Evolutionary conservation across 2,888 invertebrate species (phyloP), one percentile per base, ranked within the genome.

Genomic region (Epiblema foenella): DNA sequence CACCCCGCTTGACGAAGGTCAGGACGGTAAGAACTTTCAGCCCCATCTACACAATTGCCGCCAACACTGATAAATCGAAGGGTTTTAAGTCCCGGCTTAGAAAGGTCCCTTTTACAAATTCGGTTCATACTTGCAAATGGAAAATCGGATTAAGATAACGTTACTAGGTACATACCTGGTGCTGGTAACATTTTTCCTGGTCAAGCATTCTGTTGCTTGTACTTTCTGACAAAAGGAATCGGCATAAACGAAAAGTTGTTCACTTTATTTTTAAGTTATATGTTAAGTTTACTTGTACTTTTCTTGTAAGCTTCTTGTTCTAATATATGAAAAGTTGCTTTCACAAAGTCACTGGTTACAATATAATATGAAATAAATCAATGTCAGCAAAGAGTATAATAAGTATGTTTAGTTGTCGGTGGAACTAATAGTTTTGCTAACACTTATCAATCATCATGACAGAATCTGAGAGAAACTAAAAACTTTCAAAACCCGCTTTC

Each of bases 51-150:
- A 39, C 52, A 64, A 64, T 29, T 64, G 64, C 52, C 15, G 29
- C 52, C 39, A n/a, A 24, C n/a, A 39, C 37, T 64, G 54, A 64
- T 64, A 64, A 64, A 54, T 64, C 54, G 49, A 24, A 54, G 52
- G 51, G 37, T 51, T 20, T 63, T 37, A 15, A 37, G 12, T 10
- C 49, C 29, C 29, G 17, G 20, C 20, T 51, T 24, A n/a, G 37
- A n/a, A n/a, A 39, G 11, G 20, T 54, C 39, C 29, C 2, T 49
- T 62, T 24, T 15, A 15, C 18, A 33, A 33, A 33, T 20, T 39
- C 37, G 5, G 12, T 9, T 33, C 11, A 33, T 17, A 57, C n/a
- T 17, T 37, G 12, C 10, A 33, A 57, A 9, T 57, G 11, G 10
- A 4, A 17, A 57, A 33, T 33, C 57, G 12, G 20, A 12, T 54